Evolutionary conservation across 2,113 vertebrate genomes (phyloP).

Genomic region (Craseonycteris thonglongyai): DNA sequence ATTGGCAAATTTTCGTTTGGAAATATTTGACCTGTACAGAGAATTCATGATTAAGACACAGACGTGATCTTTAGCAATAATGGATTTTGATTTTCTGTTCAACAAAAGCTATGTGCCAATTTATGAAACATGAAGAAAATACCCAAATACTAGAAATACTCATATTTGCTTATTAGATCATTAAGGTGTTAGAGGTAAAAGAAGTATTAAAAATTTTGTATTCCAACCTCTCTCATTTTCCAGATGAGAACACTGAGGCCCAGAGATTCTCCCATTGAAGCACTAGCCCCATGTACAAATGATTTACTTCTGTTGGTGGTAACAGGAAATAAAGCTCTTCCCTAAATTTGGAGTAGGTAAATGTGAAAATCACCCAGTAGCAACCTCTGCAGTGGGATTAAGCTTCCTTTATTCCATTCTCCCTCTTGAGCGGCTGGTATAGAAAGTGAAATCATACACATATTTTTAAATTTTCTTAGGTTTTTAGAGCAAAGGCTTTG

Average conservation of each 20-base stretch:
- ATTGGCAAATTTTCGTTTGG: background rate
- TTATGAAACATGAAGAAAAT: constrained; percentile 11
- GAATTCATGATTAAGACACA: background rate
- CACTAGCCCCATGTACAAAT: background rate
- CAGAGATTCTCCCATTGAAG: background rate
- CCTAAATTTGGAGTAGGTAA: background rate
- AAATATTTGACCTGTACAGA: background rate
- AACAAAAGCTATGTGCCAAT: background rate
- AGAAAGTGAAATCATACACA: background rate
- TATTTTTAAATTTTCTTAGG: background rate
- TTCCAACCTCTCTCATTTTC: background rate
- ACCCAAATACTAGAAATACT: background rate
- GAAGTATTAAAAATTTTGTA: background rate
- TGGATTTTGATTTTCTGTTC: background rate
- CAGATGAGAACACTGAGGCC: background rate
- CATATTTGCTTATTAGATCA: background rate
- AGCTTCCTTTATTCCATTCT: background rate
- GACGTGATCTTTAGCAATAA: background rate
- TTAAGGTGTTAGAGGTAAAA: background rate
- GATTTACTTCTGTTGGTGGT: background rate
- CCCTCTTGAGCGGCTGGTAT: background rate
- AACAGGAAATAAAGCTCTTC: background rate
- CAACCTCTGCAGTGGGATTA: background rate
- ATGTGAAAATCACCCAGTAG: background rate
- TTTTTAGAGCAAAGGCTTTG: background rate